Evolutionary conservation across 2,113 vertebrate genomes (phyloP).

Genomic region (Neogobius melanostomus): DNA sequence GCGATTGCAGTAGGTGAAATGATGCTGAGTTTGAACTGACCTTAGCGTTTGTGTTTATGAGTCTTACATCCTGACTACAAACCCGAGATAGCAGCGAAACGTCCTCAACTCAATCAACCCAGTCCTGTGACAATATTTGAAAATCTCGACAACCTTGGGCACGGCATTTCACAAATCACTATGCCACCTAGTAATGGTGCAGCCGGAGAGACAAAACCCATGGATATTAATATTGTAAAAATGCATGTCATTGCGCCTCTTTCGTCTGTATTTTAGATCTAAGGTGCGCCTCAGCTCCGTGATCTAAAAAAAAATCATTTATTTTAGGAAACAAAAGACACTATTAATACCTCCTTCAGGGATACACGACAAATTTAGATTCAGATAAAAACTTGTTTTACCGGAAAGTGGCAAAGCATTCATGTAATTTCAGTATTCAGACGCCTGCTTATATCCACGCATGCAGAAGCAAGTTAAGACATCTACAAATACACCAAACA

Average conservation of each 20-base stretch:
- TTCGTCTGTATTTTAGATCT: background rate
- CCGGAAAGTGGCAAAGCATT: background rate
- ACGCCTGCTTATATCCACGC: background rate
- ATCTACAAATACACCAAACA: no score
- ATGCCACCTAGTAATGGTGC: no score
- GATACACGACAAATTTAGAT: constrained; percentile 35
- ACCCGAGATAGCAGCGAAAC: no score
- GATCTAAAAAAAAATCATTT: constrained; percentile 29
- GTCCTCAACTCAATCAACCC: no score
- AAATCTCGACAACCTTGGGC: no score
- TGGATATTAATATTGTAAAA: background rate
- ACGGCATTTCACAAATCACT: background rate
- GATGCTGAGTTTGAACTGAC: no score
- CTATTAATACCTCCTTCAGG: constrained; percentile 24
- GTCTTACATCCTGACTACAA: no score
- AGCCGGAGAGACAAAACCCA: background rate
- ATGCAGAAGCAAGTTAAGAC: no score
- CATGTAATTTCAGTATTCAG: background rate
- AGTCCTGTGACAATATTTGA: no score
- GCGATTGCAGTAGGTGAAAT: no score
- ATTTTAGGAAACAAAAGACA: constrained; percentile 48
- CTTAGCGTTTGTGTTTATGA: no score
- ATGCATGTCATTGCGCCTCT: background rate
- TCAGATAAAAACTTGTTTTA: no score
- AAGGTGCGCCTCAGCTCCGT: constrained; percentile 2